phyloP scores from a whole-genome alignment of 1,140 invertebrate species.

The Samia ricini region DNA sequence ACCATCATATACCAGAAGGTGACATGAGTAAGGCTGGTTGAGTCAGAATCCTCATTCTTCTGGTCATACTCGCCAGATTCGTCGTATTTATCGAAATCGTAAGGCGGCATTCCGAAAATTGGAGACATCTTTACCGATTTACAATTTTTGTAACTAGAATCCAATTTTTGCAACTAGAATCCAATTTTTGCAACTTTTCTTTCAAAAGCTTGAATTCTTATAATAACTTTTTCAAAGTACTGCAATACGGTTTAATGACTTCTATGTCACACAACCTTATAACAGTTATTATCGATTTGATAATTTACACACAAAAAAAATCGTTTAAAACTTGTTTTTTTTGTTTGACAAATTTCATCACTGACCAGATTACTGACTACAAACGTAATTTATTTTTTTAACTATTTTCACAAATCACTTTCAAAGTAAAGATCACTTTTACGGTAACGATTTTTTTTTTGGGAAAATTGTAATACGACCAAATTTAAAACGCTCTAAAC shows the following conservation, averaged over 20 bases:
- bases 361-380: no score
- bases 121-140: constrained; percentile 15
- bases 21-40: constrained; percentile 34
- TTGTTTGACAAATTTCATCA: neutral
- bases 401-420: neutral
- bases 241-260: constrained; percentile 27
- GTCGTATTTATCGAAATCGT: constrained; percentile 31
- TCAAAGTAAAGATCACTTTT: neutral
- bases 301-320: no score
- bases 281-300: neutral
- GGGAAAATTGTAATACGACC: neutral
- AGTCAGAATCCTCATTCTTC: constrained; percentile 12
- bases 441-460: neutral
- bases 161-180: neutral
- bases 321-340: neutral
- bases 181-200: neutral
- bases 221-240: neutral
- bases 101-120: constrained; percentile 35
- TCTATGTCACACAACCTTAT: neutral
- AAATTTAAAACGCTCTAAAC: neutral
- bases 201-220: neutral
- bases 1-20: constrained; percentile 62
- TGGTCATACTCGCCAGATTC: constrained; percentile 16
- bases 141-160: neutral
- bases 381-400: no score